Conservation (phyloP, 1,140 invertebrate genomes). For the Venturia canescens region DNA sequence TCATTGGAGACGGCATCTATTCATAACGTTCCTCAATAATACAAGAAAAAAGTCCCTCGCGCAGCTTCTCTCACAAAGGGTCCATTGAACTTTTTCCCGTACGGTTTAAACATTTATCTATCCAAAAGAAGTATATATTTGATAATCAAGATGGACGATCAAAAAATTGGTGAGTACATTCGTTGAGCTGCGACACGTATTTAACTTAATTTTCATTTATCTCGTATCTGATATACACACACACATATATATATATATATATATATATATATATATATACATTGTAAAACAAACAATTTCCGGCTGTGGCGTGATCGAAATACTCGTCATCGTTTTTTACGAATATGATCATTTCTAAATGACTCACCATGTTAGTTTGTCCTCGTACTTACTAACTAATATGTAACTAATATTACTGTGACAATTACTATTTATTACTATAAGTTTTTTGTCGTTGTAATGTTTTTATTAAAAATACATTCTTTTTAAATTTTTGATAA, state of each 20-base stretch:
- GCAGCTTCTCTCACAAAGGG: not conserved
- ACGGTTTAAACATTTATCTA: not conserved
- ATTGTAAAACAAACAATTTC: not conserved
- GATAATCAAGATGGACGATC: slow-evolving; percentile 21
- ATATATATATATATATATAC: not conserved
- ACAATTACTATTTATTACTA: not conserved
- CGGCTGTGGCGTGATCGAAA: not conserved
- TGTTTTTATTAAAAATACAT: not conserved
- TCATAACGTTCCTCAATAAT: too few species aligned
- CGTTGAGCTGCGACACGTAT: not conserved
- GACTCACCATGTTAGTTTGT: not conserved
- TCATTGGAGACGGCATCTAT: not conserved
- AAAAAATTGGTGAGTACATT: slow-evolving; percentile 27
- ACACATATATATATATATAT: not conserved
- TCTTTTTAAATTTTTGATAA: too few species aligned
- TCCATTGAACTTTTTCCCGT: not conserved
- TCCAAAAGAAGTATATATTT: not conserved
- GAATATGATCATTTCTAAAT: too few species aligned
- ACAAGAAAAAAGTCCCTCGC: not conserved
- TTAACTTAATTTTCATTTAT: not conserved
- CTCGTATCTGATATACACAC: not conserved
- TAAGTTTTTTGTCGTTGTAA: not conserved
- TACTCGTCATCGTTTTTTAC: slow-evolving; percentile 1
- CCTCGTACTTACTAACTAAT: not conserved
- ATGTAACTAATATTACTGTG: too few species aligned